Conservation (phyloP, 2,797 vertebrate genomes). For the Phataginus tricuspis region DNA sequence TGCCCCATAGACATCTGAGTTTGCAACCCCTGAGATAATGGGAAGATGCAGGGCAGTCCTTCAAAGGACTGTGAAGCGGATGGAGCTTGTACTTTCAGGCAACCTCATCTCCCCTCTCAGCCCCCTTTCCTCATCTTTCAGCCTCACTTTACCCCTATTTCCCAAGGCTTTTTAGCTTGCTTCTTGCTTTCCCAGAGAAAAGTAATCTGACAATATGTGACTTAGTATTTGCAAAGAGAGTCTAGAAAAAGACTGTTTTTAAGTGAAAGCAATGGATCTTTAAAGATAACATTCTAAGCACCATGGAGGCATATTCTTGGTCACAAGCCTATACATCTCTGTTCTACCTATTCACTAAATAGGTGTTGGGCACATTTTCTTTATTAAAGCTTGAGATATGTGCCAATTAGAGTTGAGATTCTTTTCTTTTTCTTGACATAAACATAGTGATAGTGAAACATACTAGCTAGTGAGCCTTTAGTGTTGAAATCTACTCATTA, state of each 20-base stretch:
- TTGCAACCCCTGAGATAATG: neutral
- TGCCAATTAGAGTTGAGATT: neutral
- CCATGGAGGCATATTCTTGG: neutral
- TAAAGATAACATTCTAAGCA: neutral
- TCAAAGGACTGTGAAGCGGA: neutral
- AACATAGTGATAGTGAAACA: constrained; percentile 1
- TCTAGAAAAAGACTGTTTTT: neutral
- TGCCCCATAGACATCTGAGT: neutral
- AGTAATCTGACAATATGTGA: neutral
- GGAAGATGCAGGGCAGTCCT: neutral
- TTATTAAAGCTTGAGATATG: neutral
- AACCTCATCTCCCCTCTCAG: neutral
- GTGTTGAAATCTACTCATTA: constrained; percentile 71
- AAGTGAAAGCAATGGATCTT: neutral
- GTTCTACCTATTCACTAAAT: neutral
- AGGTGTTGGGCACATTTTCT: neutral
- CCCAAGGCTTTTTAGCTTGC: neutral
- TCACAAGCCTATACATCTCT: neutral
- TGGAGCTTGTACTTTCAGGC: neutral
- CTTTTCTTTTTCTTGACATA: neutral
- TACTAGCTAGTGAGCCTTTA: constrained; percentile 8
- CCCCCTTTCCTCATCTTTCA: neutral
- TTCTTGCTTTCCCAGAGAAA: constrained; percentile 11
- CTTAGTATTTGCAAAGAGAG: neutral
- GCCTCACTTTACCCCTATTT: neutral